Percentiles rank a stretch among this genome's conserved stretches.
phyloP scores from a whole-genome alignment of 2,113 vertebrate genomes.

The Solenodon paradoxus region DNA sequence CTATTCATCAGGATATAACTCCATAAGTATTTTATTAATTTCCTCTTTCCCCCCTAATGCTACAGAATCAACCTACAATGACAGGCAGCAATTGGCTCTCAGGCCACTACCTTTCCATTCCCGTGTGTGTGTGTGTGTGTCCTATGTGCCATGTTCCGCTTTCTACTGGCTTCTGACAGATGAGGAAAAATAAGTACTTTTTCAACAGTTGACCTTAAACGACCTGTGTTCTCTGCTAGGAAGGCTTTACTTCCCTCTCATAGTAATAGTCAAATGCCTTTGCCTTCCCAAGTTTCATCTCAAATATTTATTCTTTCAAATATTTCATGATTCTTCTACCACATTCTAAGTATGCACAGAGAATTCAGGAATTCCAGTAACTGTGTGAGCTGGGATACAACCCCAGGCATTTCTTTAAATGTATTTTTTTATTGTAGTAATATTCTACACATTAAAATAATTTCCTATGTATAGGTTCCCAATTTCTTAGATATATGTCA shows the following conservation, averaged over 20 bases:
- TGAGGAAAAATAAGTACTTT: not conserved
- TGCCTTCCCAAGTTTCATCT: not conserved
- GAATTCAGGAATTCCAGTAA: not conserved
- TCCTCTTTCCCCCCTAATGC: not conserved
- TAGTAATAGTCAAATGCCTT: not conserved
- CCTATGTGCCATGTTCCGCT: not conserved
- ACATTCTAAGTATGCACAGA: not conserved
- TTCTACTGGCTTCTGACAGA: not conserved
- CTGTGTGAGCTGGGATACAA: not conserved
- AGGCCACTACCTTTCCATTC: too few relatives aligned
- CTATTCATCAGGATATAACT: not conserved
- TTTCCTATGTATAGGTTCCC: too few relatives aligned
- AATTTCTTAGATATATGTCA: too few relatives aligned
- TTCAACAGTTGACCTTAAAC: not conserved
- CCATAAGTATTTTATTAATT: not conserved
- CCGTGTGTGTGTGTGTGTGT: rapidly evolving
- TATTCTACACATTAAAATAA: too few relatives aligned
- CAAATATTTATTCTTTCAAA: not conserved
- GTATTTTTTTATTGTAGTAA: too few relatives aligned
- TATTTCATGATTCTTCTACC: not conserved
- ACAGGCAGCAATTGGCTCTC: not conserved
- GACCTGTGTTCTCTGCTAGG: not conserved
- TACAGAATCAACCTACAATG: not conserved
- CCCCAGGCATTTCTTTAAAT: not conserved
- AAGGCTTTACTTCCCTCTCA: not conserved